A percentile compares a stretch with the other conserved stretches of the same genome.
Evolutionary conservation across 2,888 invertebrate genomes (phyloP).

Genomic region (Xylocampa areola): DNA sequence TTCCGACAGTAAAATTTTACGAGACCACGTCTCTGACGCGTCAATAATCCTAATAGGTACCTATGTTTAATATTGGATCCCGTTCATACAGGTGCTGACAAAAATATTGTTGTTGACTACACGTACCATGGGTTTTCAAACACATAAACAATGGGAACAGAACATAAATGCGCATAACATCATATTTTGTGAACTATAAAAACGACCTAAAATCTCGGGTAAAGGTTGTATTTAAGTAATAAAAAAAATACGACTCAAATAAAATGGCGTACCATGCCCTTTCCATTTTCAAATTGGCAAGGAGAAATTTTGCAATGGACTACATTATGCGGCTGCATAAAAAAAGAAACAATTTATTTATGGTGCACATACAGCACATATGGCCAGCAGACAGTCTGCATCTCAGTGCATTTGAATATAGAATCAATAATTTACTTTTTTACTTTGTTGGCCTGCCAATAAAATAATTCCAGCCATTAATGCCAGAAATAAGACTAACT

Average conservation of each 20-base stretch:
- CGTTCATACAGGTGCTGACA: not conserved
- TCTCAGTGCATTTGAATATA: slow-evolving; percentile 15
- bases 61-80: not conserved
- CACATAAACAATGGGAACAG: slow-evolving; percentile 11
- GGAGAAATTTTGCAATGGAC: slow-evolving; percentile 22
- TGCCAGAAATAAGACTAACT: no score
- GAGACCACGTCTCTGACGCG: not conserved
- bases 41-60: not conserved
- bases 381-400: not conserved
- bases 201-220: slow-evolving; percentile 9
- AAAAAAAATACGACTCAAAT: slow-evolving; percentile 25
- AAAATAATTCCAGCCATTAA: no score
- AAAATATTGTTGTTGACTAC: not conserved
- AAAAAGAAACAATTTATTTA: slow-evolving; percentile 17
- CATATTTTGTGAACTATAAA: slow-evolving; percentile 30
- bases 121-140: not conserved
- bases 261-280: slow-evolving; percentile 18
- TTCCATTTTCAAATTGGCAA: slow-evolving; percentile 17
- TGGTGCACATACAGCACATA: no score
- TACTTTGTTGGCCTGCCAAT: no score
- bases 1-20: not conserved
- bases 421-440: no score
- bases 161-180: not conserved
- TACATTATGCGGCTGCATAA: slow-evolving; percentile 10
- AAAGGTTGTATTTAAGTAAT: slow-evolving; percentile 18